Base-by-base conservation (phyloP, 1,140 invertebrate species). In the Fopius arisanus region DNA sequence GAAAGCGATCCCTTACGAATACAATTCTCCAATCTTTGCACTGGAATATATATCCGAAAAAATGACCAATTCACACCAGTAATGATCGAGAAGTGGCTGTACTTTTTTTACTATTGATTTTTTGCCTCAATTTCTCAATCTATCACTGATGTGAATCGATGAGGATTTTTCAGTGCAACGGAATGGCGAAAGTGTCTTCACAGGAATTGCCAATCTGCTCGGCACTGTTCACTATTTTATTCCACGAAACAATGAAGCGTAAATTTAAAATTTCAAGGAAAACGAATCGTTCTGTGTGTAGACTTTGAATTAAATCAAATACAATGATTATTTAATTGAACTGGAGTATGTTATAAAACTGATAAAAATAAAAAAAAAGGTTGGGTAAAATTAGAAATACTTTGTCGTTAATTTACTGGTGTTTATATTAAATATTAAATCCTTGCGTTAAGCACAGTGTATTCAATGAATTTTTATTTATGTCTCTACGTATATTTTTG, bases 271-370 rank as follows among this genome's bases (percentile, higher is more conserved):
- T 6, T 26, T 23, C 2, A 41, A 68, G 19, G 28, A 23, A 19
- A 41, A 26, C 33, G 23, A 66, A 67, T 51, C 51, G 59, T 74
- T 74, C 26, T 74, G 67, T 74, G 67, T 70, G 67, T 74, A 74
- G 73, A 70, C 67, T 59, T 74, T 74, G 65, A 74, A 26, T 67
- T 48, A 48, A 59, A 26, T 3, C 21, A 23, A 59, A 59, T 23
- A 59, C 10, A 26, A 59, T 51, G 43, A 26, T 59, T 26, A 59
- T 59, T 59, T 59, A 59, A 59, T 59, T 59, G 19, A 59, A 59
- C 54, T 48, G 43, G 54, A 59, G 23, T 14, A 28, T 28, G 54
- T 59, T 59, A 59, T 59, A 65, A 71, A 65, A 26, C n/a, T 43
- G 14, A 29, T 65, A 65, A 43, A 48, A 37, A 72, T 65, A 26